These are phyloP conservation scores for Athalia rosae DNA, from an alignment of 2,888 invertebrate species.

Conservation along the genomic window DNA sequence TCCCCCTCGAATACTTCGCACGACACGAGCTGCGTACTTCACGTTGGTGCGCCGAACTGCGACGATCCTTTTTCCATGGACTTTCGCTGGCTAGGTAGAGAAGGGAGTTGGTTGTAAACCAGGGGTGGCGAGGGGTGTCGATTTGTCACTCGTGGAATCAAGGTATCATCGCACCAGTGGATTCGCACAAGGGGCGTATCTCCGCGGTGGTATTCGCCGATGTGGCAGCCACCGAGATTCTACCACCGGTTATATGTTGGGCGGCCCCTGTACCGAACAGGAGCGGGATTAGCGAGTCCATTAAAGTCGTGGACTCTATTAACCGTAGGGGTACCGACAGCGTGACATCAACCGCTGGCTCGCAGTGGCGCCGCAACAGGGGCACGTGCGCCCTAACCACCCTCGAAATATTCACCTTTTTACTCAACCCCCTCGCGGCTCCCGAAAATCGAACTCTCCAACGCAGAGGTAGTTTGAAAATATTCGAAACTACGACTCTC, in stretches of 20 bases:
- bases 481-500: neutral
- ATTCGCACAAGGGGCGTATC: constrained; percentile 70
- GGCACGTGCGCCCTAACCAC: constrained; percentile 21
- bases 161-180: constrained; percentile 70
- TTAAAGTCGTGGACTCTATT: constrained; percentile 74
- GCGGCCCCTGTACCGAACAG: constrained; percentile 67
- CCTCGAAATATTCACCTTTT: constrained; percentile 5
- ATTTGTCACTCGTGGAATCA: constrained; percentile 71
- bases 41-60: neutral
- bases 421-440: neutral
- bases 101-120: neutral
- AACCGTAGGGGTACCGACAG: constrained; percentile 68
- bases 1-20: constrained; percentile 9
- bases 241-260: constrained; percentile 49
- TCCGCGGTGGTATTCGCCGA: constrained; percentile 53
- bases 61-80: too few species aligned
- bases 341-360: constrained; percentile 71
- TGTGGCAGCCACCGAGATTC: constrained; percentile 48
- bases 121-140: constrained; percentile 59
- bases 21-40: constrained; percentile 20
- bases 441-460: neutral
- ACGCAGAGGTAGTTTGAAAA: neutral
- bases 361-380: constrained; percentile 63
- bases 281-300: constrained; percentile 74
- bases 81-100: neutral